phyloP scores from a whole-genome alignment of 2,797 vertebrate species.

The Nyctibius grandis region DNA sequence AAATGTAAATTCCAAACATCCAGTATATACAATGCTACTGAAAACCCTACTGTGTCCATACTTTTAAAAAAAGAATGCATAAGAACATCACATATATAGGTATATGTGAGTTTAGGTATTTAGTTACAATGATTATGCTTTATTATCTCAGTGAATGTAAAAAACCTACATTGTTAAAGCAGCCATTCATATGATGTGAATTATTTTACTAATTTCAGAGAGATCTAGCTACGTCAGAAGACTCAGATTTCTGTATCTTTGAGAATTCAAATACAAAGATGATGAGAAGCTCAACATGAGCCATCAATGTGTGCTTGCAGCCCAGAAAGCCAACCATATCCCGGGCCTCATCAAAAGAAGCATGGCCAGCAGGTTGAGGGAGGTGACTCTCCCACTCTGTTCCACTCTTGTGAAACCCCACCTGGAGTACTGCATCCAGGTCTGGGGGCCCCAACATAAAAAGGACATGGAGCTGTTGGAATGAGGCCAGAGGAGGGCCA shows the following conservation, averaged over 20 bases:
- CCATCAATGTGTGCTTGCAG: too few relatives aligned
- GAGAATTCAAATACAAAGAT: not conserved
- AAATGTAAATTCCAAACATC: not conserved
- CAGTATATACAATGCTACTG: not conserved
- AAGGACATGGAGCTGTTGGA: too few relatives aligned
- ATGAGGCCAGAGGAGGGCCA: too few relatives aligned
- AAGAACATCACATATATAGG: not conserved
- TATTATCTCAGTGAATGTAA: not conserved
- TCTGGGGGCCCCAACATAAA: too few relatives aligned
- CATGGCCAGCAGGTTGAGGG: too few relatives aligned
- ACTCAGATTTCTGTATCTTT: not conserved
- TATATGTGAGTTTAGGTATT: not conserved
- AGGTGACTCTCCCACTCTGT: too few relatives aligned
- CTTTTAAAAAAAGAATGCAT: not conserved
- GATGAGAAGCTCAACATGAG: too few relatives aligned
- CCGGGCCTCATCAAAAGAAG: too few relatives aligned
- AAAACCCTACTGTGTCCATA: not conserved
- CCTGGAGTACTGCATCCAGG: too few relatives aligned
- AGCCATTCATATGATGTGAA: not conserved
- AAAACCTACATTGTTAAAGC: not conserved
- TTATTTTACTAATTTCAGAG: not conserved
- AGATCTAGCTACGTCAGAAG: not conserved
- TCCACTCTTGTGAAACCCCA: too few relatives aligned
- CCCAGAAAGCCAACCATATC: too few relatives aligned
- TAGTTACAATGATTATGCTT: not conserved